Percentiles rank a stretch among this genome's conserved stretches.
phyloP scores from a whole-genome alignment of 2,888 invertebrate genomes.

The Cepaea hortensis region DNA sequence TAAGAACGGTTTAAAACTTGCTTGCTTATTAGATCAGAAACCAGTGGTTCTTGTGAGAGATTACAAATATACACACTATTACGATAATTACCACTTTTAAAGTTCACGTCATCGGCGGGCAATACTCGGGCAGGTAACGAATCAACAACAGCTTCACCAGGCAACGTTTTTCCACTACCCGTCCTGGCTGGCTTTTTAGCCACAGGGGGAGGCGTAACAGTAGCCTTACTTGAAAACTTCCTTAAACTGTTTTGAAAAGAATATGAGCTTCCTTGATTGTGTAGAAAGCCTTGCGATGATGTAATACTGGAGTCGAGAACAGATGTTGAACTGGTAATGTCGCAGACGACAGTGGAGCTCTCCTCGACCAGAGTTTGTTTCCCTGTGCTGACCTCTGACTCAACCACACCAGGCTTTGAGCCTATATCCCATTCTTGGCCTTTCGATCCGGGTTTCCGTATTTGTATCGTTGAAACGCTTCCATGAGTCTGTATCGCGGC shows the following conservation, averaged over 20 bases:
- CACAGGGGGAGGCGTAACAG: conserved; percentile 30
- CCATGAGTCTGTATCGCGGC: background rate
- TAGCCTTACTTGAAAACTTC: background rate
- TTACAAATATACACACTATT: too few species aligned
- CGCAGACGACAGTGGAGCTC: conserved; percentile 19
- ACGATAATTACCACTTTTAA: too few species aligned
- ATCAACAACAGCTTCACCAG: background rate
- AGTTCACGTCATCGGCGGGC: too few species aligned
- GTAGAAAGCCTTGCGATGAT: background rate
- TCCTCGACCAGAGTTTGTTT: conserved; percentile 10
- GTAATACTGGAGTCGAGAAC: background rate
- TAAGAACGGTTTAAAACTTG: background rate
- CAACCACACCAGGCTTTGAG: too few species aligned
- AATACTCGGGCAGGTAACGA: too few species aligned
- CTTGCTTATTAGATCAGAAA: background rate
- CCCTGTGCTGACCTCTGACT: background rate
- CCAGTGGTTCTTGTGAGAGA: too few species aligned
- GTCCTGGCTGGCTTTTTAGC: conserved; percentile 23
- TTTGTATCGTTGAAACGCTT: conserved; percentile 3
- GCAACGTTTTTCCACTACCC: background rate
- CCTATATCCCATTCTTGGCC: background rate
- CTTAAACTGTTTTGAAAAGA: conserved; percentile 11
- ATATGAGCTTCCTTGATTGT: background rate
- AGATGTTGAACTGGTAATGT: too few species aligned
- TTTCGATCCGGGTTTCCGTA: background rate